These are phyloP conservation scores for Porites lobata DNA, from an alignment of 92 coral and sea anemone species.

Conservation along the genomic window DNA sequence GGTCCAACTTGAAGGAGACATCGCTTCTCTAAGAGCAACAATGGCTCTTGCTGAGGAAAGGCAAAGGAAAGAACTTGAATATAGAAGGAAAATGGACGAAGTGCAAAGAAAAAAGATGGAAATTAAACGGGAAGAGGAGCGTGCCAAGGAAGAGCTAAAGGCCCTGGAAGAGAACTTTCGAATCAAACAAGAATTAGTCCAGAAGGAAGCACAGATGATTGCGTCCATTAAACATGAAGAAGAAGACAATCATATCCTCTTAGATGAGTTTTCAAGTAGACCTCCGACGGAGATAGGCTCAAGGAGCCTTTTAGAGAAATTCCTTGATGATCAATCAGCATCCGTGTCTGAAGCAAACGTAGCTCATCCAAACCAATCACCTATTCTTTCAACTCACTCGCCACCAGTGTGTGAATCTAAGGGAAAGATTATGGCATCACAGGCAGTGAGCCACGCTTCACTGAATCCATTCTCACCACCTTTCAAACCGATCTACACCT, in stretches of 20 bases:
- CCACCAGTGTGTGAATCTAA: conserved; percentile 17
- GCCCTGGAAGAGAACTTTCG: conserved; percentile 39
- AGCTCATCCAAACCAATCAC: background rate
- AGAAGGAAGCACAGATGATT: conserved; percentile 26
- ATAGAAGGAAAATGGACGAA: conserved; percentile 40
- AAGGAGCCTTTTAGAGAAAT: conserved; percentile 21
- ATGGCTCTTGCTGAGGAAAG: conserved; percentile 42
- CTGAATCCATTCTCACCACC: conserved; percentile 8
- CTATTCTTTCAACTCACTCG: background rate
- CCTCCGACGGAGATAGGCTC: conserved; percentile 23
- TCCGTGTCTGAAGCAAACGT: background rate
- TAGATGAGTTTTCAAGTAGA: conserved; percentile 1
- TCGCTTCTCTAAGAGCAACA: conserved; percentile 51
- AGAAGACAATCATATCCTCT: background rate
- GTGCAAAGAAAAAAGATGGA: conserved; percentile 44
- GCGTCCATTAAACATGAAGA: conserved; percentile 28
- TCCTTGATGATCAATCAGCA: conserved; percentile 27
- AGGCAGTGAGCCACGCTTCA: background rate
- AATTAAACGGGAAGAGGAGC: conserved; percentile 49
- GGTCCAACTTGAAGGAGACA: conserved; percentile 54
- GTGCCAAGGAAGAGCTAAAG: conserved; percentile 42
- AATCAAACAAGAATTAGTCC: conserved; percentile 14
- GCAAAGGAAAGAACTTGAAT: conserved; percentile 27
- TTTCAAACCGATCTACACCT: background rate
- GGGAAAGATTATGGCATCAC: conserved; percentile 9